These are phyloP conservation scores for Pocillopora meandrina DNA, from an alignment of 92 coral and sea anemone species.

Conservation along the genomic window DNA sequence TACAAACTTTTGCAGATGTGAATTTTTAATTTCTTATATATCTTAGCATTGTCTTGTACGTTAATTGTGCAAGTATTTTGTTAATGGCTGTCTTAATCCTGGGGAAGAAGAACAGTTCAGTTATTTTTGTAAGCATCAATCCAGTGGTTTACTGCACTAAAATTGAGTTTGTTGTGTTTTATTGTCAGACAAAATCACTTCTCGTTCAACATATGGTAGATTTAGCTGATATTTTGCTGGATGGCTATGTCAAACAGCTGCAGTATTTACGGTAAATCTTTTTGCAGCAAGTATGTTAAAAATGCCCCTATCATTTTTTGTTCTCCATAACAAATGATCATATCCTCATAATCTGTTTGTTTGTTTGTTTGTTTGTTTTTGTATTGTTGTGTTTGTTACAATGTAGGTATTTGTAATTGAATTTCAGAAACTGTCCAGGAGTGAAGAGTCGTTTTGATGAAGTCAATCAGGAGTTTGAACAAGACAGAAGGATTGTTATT, in stretches of 20 bases:
- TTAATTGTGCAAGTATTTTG: too few relatives aligned
- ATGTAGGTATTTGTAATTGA: not conserved
- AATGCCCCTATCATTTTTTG: not conserved
- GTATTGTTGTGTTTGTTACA: not conserved
- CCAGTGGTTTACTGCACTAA: not conserved
- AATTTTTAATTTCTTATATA: not conserved
- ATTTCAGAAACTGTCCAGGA: constrained; percentile 62
- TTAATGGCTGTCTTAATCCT: too few relatives aligned
- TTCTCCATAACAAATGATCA: not conserved
- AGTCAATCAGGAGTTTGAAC: constrained; percentile 83
- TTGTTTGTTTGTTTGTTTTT: not conserved
- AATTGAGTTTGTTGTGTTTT: not conserved
- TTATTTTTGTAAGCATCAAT: not conserved
- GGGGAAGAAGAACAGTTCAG: too few relatives aligned
- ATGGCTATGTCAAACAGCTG: constrained; percentile 83
- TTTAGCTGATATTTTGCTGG: constrained; percentile 83
- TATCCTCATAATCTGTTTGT: not conserved
- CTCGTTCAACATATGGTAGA: constrained; percentile 84
- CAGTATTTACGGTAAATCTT: constrained; percentile 72
- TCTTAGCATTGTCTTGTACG: not conserved
- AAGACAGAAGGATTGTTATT: constrained; percentile 74
- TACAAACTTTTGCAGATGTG: not conserved
- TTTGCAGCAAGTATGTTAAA: not conserved
- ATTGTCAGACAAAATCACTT: constrained; percentile 59
- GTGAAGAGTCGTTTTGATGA: constrained; percentile 77